Evolutionary conservation across 1,140 invertebrate species (phyloP), one percentile per base, ranked within the genome.

Genomic region (Ooceraea biroi): DNA sequence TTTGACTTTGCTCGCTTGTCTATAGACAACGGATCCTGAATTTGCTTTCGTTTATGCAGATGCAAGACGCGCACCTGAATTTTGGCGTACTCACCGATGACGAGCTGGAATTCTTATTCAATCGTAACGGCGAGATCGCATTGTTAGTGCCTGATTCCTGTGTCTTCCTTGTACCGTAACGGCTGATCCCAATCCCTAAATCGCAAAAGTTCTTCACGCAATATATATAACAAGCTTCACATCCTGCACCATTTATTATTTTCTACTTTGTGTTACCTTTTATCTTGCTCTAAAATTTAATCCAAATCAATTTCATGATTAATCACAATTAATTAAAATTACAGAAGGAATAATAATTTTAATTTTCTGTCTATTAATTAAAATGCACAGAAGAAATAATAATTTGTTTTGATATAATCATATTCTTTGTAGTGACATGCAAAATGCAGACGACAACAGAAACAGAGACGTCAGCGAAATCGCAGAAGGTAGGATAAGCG

Each of bases 51-150:
- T 41, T 41, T n/a, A 76, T 30, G 17, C 22, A 76, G 73, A 76
- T 76, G 73, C 73, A 63, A 48, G 73, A 76, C 46, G 73, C 58
- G 12, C 19, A n/a, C n/a, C 52, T 76, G 19, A 52, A 76, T 22
- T 76, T 76, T 63, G 73, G 73, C 46, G 73, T 22, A 0, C 17
- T 76, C n/a, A 76, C 72, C 44, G 17, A 76, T 48, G 25, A 76
- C 10, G 44, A 69, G 17, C 17, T 69, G 66, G 22, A 69, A 7
- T 55, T 55, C 5, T 19, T 69, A 17, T 46, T 69, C 11, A 12
- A 50, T 25, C 22, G 27, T 69, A 22, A 27, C 14, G 44, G 27
- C 11, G 25, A 69, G 12, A 69, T 69, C 17, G 17, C 46, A 52
- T 27, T 69, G 66, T 69, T 69, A 50, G 66, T 69, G 1, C 5